A percentile compares a stretch with the other conserved stretches of the same genome.
phyloP scores from a whole-genome alignment of 2,888 invertebrate genomes.

The Norana najaformis region DNA sequence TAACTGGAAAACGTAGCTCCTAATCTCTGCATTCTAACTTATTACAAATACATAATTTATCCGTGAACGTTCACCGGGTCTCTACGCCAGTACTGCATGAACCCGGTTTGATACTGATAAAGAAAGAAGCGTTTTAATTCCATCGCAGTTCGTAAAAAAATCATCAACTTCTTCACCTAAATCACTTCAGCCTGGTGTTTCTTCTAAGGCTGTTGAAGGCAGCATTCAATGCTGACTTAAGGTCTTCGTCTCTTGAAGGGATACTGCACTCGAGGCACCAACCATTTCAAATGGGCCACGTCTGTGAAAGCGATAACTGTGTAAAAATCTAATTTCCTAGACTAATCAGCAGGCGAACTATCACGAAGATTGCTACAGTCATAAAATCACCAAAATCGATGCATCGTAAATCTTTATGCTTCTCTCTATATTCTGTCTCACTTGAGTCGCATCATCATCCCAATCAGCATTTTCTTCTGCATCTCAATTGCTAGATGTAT shows the following conservation, averaged over 20 bases:
- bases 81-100: neutral
- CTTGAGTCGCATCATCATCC: no score
- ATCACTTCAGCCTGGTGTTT: no score
- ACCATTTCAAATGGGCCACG: neutral
- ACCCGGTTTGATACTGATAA: neutral
- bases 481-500: neutral
- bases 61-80: neutral
- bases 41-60: neutral
- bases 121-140: neutral
- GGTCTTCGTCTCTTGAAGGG: no score
- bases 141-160: neutral
- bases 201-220: neutral
- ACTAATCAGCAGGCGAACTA: neutral
- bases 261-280: no score
- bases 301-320: neutral
- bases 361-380: neutral
- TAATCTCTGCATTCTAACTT: neutral
- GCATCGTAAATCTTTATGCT: no score
- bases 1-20: neutral
- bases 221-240: neutral
- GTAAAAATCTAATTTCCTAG: neutral
- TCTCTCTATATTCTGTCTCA: neutral
- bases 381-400: neutral
- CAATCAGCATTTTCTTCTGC: neutral
- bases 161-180: no score